Evolutionary conservation across 2,888 invertebrate species (phyloP), one percentile per base, ranked within the genome.

Genomic region (Agrochola lota): DNA sequence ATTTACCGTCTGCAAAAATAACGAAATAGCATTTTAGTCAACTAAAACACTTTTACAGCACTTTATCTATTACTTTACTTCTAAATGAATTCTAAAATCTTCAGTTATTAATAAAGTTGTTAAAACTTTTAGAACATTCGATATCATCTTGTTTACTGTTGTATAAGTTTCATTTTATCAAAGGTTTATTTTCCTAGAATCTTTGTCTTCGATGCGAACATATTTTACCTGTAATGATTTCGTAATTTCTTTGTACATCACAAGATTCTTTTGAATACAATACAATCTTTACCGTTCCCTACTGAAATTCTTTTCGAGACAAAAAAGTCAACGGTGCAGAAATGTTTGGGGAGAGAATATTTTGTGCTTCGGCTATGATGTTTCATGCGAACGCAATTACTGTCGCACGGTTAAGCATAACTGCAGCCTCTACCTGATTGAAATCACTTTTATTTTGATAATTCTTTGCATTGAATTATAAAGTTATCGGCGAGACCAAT

Each of bases 321-420:
- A 81, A 81, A 87, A 86, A 80, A 83, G 74, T 73, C 78, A 81
- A 73, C 88, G 78, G 72, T 76, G 86, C 84, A 81, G 78, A 85
- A 89, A 87, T 85, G 74, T 89, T 85, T 74, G 64, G 63, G 72
- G 76, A 77, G 76, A 66, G 74, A 80, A 89, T 81, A 77, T 89
- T 83, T 79, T 79, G 63, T 76, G 69, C 71, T 76, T 74, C 62
- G 49, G 63, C 70, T 63, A 71, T 74, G 80, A 40, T 30, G 80
- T 80, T 87, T 87, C 85, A 81, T 64, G 83, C 70, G 23, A 72
- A 55, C 68, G 17, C 49, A 8, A 71, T 69, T 55, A 73, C 30
- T 35, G 17, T 62, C 20, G 75, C 64, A 26, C 52, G 26, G 40
- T n/a, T 46, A 15, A 15, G 5, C 3, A 26, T 11, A 52, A 26